Conservation (phyloP, 2,113 vertebrate genomes). For the human region GRCh38 chr3:1628001-1628500, state of each 20-base stretch:
- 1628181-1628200: conserved; percentile 28
- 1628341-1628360: neutral
- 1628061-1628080: fast-evolving
- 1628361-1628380: neutral
- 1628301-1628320: neutral
- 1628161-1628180: conserved; percentile 16
- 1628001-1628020: neutral
- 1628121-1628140: neutral
- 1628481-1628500: neutral
- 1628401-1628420: conserved; percentile 26
- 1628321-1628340: neutral
- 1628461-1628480: neutral
- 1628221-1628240: neutral
- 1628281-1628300: neutral
- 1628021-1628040: neutral
- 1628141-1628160: conserved; percentile 2
- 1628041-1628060: neutral
- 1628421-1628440: neutral
- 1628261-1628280: neutral
- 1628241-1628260: neutral
- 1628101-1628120: no score
- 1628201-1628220: conserved; percentile 25
- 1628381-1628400: neutral
- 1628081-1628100: neutral
- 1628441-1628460: neutral